phyloP scores from a whole-genome alignment of 2,113 vertebrate species.

The Furnarius figulus region DNA sequence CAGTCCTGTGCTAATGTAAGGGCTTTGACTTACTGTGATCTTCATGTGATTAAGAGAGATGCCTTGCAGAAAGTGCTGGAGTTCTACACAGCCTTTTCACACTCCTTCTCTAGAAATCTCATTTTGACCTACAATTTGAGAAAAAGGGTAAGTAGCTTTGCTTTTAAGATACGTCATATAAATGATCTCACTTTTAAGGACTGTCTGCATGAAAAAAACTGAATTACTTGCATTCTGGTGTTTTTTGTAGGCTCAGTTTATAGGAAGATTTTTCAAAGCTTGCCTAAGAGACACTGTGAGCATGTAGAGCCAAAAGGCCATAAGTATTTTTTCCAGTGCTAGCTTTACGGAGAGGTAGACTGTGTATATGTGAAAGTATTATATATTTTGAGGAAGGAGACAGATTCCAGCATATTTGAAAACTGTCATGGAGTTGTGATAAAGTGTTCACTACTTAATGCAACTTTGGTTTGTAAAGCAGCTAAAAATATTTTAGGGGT shows the following conservation, averaged over 20 bases:
- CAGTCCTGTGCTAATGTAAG: conserved; percentile 94
- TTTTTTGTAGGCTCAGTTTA: not conserved
- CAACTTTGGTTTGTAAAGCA: not conserved
- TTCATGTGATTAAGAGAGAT: conserved; percentile 93
- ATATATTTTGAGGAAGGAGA: not conserved
- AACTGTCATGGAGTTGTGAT: not conserved
- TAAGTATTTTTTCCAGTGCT: not conserved
- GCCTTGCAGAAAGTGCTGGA: conserved; percentile 95
- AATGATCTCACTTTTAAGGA: not conserved
- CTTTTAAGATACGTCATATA: not conserved
- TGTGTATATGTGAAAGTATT: not conserved
- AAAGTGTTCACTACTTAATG: not conserved
- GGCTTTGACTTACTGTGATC: conserved; percentile 95
- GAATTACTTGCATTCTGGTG: not conserved
- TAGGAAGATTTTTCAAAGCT: not conserved
- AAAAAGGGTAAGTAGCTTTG: conserved; percentile 84
- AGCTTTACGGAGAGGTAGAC: not conserved
- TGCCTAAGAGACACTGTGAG: not conserved
- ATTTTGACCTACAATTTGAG: conserved; percentile 95
- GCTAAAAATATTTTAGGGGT: not conserved
- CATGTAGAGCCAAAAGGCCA: not conserved
- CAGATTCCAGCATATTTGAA: not conserved
- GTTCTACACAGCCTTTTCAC: conserved; percentile 93
- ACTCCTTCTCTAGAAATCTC: conserved; percentile 93
- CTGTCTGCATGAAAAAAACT: not conserved